Evolutionary conservation across 2,797 vertebrate genomes (phyloP).

Genomic region (Pseudomugil gertrudae): DNA sequence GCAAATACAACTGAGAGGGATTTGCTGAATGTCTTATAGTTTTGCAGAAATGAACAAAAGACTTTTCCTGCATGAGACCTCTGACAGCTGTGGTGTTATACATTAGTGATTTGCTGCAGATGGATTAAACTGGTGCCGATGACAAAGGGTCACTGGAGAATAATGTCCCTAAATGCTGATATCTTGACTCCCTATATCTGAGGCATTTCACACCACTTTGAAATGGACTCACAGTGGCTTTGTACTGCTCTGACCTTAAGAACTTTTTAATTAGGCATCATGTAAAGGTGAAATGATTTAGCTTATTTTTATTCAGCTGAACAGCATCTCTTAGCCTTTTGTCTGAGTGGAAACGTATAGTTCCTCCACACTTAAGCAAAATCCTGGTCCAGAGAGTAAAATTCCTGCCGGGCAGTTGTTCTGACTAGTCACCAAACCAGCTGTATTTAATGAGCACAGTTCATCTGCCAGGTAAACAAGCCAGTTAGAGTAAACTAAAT

Average conservation of each 20-base stretch:
- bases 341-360: constrained; percentile 2
- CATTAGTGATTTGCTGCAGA: constrained; percentile 17
- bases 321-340: constrained; percentile 2
- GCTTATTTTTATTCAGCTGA: constrained; percentile 16
- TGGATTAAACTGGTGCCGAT: constrained; percentile 17
- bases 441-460: no score
- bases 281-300: constrained; percentile 38
- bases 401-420: no score
- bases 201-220: constrained; percentile 14
- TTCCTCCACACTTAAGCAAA: background rate
- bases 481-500: no score
- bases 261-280: constrained; percentile 40
- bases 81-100: background rate
- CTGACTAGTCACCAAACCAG: no score
- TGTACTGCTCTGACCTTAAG: constrained; percentile 36
- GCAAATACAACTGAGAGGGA: background rate
- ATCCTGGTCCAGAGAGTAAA: no score
- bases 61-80: background rate
- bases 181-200: constrained; percentile 1
- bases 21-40: background rate
- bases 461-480: no score
- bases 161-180: constrained; percentile 12
- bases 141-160: constrained; percentile 1
- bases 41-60: background rate
- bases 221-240: constrained; percentile 24